phyloP scores from a whole-genome alignment of 2,888 invertebrate species.

The Conus canariensis region DNA sequence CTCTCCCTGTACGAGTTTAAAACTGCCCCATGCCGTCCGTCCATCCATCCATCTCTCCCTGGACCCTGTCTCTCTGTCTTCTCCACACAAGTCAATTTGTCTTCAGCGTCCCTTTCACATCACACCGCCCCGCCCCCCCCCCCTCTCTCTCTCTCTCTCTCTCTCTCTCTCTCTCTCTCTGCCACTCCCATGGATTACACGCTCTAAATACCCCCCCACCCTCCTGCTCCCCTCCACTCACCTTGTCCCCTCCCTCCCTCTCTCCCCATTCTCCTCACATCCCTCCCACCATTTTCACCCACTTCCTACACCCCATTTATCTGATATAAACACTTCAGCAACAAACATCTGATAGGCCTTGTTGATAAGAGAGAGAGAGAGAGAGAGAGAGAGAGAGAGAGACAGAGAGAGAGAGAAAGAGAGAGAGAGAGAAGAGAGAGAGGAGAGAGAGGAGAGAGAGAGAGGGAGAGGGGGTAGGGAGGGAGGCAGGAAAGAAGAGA shows the following conservation, averaged over 20 bases:
- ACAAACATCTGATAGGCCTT: neutral
- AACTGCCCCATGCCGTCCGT: neutral
- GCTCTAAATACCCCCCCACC: neutral
- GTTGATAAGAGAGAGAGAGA: no score
- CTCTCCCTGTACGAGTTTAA: neutral
- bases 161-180: no score
- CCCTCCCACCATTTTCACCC: no score
- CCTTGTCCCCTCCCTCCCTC: neutral
- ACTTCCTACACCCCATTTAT: no score
- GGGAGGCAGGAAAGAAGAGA: neutral
- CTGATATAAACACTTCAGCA: neutral
- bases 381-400: no score
- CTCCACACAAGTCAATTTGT: neutral
- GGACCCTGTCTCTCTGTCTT: slow-evolving; percentile 2
- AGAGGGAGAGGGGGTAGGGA: neutral
- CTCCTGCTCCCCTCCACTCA: neutral
- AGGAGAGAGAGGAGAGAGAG: neutral
- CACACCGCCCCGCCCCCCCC: neutral
- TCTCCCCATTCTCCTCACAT: no score
- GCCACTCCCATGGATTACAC: neutral
- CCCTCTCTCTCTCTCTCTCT: neutral
- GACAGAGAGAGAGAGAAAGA: no score
- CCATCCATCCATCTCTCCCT: neutral
- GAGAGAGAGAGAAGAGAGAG: no score
- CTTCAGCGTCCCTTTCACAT: no score